phyloP scores from a whole-genome alignment of 2,797 vertebrate genomes.

The Enteromius unitaeniatus region DNA sequence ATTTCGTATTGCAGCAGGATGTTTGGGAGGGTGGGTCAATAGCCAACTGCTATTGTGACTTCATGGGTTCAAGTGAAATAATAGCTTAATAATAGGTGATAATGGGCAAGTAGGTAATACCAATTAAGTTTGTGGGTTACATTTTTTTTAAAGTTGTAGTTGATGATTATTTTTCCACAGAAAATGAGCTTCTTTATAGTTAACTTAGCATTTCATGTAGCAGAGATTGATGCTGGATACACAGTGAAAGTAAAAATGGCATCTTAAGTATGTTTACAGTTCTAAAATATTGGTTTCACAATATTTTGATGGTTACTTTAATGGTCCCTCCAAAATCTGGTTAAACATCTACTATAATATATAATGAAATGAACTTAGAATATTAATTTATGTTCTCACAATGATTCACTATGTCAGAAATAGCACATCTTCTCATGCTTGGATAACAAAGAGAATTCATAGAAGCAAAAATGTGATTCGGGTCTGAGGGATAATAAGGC shows the following conservation, averaged over 20 bases:
- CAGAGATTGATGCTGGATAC: background rate
- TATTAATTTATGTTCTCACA: background rate
- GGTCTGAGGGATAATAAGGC: conserved; percentile 39
- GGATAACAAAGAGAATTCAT: conserved; percentile 41
- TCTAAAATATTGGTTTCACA: background rate
- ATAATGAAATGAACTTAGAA: background rate
- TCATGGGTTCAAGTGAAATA: background rate
- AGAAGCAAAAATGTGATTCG: conserved; percentile 29
- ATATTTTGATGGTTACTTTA: too few relatives aligned
- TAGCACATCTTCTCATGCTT: conserved; percentile 44
- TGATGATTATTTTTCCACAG: background rate
- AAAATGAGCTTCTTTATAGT: conserved; percentile 1
- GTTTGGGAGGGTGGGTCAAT: background rate
- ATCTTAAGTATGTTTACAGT: background rate
- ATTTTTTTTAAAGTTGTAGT: too few relatives aligned
- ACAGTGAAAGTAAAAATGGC: background rate
- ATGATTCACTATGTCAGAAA: conserved; percentile 42
- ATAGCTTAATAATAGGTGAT: background rate
- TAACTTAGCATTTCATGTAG: background rate
- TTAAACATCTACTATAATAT: background rate
- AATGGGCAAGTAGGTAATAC: background rate
- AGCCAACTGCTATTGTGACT: too few relatives aligned
- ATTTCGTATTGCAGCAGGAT: background rate
- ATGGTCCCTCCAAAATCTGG: background rate
- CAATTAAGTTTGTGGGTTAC: too few relatives aligned